Evolutionary conservation across 2,888 invertebrate genomes (phyloP), one percentile per base, ranked within the genome.

Genomic region (Caenorhabditis japonica): DNA sequence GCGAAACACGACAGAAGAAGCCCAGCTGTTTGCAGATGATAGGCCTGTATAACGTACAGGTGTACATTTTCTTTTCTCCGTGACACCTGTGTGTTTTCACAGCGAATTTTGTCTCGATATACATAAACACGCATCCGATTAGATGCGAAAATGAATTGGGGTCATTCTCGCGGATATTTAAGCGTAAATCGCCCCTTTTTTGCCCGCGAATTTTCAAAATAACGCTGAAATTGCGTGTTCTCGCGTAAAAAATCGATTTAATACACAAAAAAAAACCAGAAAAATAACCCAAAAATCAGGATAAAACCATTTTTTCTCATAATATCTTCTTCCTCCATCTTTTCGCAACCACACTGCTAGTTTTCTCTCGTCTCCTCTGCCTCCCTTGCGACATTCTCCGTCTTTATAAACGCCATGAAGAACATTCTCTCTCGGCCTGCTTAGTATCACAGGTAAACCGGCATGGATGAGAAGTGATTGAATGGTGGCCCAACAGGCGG

Each of bases 21-120:
- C 43, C 43, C 66, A 66, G 66, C 66, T 66, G 66, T 47, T 66
- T 66, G 56, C 66, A 66, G 66, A 66, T 66, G 66, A 66, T 66
- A 56, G 43, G 30, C 33, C 51, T 60, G 60, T 30, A 33, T 34
- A 46, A 30, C 34, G 3, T 33, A 39, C 59, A 49, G 59, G 59
- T 47, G 59, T 66, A 66, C 51, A 55, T 33, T 30, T 38, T 12
- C 10, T 39, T 13, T 47, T 27, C 27, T 36, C 44, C 30, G 56
- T 51, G 56, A 66, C 66, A 66, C 66, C 66, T 56, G 56, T 39
- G 56, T 56, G 43, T 80, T 77, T 66, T 56, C 44, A 10, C 41
- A 21, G 15, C 25, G 34, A 43, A n/a, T n/a, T n/a, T n/a, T n/a
- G n/a, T 55, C 55, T 55, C 55, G 55, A 55, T 55, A 55, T 33